These are phyloP conservation scores for Circaetus gallicus DNA, from an alignment of 2,113 vertebrate species.

Conservation along the genomic window DNA sequence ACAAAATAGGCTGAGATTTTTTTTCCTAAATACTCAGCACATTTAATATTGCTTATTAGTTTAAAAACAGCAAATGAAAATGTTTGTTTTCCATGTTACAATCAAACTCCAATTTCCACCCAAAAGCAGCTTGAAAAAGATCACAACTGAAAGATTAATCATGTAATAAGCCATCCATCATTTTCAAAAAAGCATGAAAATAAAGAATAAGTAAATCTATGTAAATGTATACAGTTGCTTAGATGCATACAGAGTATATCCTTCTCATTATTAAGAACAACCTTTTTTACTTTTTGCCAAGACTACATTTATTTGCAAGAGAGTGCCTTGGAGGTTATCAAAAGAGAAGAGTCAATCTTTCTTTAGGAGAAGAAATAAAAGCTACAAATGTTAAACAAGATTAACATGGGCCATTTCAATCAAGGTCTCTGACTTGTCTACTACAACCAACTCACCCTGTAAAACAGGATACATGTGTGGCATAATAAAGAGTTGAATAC, in stretches of 20 bases:
- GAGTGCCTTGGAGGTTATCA: background rate
- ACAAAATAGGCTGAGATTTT: background rate
- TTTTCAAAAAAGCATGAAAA: conserved; percentile 3
- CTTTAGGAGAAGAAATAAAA: conserved; percentile 12
- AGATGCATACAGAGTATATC: background rate
- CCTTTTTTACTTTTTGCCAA: background rate
- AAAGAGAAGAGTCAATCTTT: background rate
- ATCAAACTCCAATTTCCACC: background rate
- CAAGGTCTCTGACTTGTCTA: background rate
- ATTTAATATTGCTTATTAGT: background rate
- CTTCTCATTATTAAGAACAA: background rate
- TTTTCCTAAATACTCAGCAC: background rate
- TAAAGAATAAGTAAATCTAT: background rate
- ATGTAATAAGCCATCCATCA: background rate
- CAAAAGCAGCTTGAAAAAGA: background rate
- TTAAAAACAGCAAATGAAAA: background rate
- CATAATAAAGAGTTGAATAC: background rate
- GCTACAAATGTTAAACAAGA: conserved; percentile 18
- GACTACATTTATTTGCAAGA: background rate
- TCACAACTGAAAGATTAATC: conserved; percentile 19
- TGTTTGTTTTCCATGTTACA: background rate
- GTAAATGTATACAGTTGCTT: conserved; percentile 15
- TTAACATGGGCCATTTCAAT: background rate
- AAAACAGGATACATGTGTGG: background rate
- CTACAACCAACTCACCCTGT: background rate